Percentiles rank a stretch among this genome's conserved stretches.
Evolutionary conservation across 2,888 invertebrate genomes (phyloP).

Genomic region (Pogonocherus hispidulus): DNA sequence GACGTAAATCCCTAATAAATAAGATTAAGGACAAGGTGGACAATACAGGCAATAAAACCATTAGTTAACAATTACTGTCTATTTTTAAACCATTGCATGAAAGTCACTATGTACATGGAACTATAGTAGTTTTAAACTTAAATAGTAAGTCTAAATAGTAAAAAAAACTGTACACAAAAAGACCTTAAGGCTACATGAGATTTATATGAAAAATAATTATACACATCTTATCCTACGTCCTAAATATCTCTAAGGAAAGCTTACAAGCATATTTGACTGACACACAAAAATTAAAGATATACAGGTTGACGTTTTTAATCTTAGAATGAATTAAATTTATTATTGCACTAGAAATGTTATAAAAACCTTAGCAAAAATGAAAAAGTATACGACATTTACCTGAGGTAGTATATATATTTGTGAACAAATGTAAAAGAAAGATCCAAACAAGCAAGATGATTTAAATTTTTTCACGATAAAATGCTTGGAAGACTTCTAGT

Average conservation of each 20-base stretch:
- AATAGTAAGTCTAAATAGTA: constrained; percentile 56
- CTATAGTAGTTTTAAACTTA: constrained; percentile 52
- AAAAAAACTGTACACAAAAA: constrained; percentile 61
- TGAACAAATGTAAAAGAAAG: constrained; percentile 40
- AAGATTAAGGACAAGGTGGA: too few species aligned
- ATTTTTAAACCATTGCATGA: constrained; percentile 61
- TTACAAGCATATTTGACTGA: constrained; percentile 51
- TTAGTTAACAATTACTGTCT: constrained; percentile 57
- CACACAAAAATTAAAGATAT: constrained; percentile 34
- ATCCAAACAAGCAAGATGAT: constrained; percentile 41
- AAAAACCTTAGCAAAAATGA: constrained; percentile 53
- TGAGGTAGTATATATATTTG: constrained; percentile 61
- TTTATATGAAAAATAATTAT: constrained; percentile 62
- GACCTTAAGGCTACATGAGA: constrained; percentile 58
- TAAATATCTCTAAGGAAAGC: constrained; percentile 55
- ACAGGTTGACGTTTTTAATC: constrained; percentile 34
- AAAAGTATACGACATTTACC: constrained; percentile 59
- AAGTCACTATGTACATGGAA: constrained; percentile 59
- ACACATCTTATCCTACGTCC: constrained; percentile 58
- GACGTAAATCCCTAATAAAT: too few species aligned
- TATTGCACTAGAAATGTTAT: constrained; percentile 59
- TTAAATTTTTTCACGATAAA: constrained; percentile 39
- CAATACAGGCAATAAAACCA: constrained; percentile 14
- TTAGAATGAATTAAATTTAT: constrained; percentile 46
- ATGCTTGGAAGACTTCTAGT: constrained; percentile 58